phyloP scores from a whole-genome alignment of 1,140 invertebrate species.

The Leptinotarsa defecta region DNA sequence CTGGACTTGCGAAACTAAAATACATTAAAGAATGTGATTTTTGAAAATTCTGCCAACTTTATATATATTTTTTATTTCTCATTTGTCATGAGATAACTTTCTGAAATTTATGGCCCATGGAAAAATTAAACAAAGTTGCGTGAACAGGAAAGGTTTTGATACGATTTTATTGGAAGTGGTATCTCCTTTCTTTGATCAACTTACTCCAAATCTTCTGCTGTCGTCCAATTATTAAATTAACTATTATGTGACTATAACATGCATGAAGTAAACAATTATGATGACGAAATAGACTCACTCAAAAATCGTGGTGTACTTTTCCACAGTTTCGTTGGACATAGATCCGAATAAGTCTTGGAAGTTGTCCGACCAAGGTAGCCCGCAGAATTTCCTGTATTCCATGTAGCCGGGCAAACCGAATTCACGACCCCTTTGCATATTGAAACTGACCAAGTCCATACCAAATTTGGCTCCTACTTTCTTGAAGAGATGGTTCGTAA shows the following conservation, averaged over 20 bases:
- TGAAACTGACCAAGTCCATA: constrained; percentile 91
- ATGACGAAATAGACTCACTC: constrained; percentile 62
- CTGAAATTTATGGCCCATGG: not conserved
- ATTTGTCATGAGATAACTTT: no score
- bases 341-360: constrained; percentile 86
- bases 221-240: not conserved
- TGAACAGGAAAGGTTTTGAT: not conserved
- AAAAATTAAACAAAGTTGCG: not conserved
- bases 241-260: constrained; percentile 18
- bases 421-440: constrained; percentile 91
- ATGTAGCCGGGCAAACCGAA: constrained; percentile 91
- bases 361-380: constrained; percentile 75
- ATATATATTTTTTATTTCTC: no score
- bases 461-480: constrained; percentile 77
- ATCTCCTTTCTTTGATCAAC: not conserved
- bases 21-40: no score
- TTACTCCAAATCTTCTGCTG: not conserved
- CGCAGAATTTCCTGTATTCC: constrained; percentile 91
- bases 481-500: constrained; percentile 90
- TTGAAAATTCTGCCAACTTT: no score
- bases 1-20: no score
- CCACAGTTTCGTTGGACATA: constrained; percentile 87
- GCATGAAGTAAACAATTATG: not conserved
- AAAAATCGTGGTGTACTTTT: constrained; percentile 75
- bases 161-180: no score